Base-by-base conservation (phyloP, 1,140 invertebrate species). In the Danaus plexippus region DNA sequence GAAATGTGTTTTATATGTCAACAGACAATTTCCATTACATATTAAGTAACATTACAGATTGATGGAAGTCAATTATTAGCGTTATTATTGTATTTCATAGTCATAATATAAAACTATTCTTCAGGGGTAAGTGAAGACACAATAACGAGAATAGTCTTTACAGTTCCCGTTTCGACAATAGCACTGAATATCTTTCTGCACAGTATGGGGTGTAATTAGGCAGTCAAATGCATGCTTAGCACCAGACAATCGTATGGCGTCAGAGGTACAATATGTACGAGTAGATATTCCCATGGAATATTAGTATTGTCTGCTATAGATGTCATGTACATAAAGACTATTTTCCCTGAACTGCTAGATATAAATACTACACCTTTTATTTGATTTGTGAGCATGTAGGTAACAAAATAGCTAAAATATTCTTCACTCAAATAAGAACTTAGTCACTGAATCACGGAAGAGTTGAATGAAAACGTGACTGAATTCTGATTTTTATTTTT, bases 401-500 rank as follows among this genome's bases (percentile, higher is more conserved):
- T 32, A 32, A 32, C 5, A 32, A 32, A 32, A 32, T 32, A 32
- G 22, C 22, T 32, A 32, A 32, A 32, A 45, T 45, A 45, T 45
- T n/a, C 44, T 45, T n/a, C 2, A 9, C 11, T n/a, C 2, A n/a
- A 45, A 45, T n/a, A 45, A 45, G 44, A 45, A 32, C 22, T 32
- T 32, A 32, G 2, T 32, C 22, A 32, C 22, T 32, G 64, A 70
- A 70, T 75, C 67, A 56, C 62, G 59, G 64, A 71, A 71, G 61
- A 55, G 59, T 73, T 80, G 66, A 81, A 82, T 76, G 67, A 73
- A 80, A 86, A 82, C 81, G 83, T 86, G 83, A 85, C 78, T 73
- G 71, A 67, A 71, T 71, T 74, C 61, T 54, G 64, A 79, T 85
- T 80, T 80, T 82, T 62, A 66, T 55, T 62, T 63, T 32, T 32